Evolutionary conservation across 2,888 invertebrate species (phyloP).

Genomic region (Mycalesis mineus): DNA sequence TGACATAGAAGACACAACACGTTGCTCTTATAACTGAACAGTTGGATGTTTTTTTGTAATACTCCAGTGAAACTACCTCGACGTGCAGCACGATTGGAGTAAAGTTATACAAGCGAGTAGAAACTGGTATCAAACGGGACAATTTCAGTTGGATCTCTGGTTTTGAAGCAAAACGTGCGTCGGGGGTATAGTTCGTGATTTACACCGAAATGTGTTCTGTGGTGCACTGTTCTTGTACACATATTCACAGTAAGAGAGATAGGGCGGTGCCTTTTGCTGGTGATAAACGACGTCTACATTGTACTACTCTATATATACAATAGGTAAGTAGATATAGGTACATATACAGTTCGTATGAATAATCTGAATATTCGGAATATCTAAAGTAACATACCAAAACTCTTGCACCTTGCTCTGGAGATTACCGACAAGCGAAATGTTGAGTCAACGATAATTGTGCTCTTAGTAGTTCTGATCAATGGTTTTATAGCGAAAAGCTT

Average conservation of each 20-base stretch:
- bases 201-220: constrained; percentile 3
- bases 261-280: neutral
- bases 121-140: neutral
- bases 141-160: neutral
- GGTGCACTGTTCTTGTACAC: constrained; percentile 7
- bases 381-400: too few species aligned
- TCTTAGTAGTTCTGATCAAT: too few species aligned
- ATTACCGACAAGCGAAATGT: too few species aligned
- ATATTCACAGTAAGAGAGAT: neutral
- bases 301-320: neutral
- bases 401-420: too few species aligned
- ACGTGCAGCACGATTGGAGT: neutral
- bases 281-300: neutral
- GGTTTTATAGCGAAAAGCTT: too few species aligned
- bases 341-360: too few species aligned
- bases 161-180: constrained; percentile 10
- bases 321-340: too few species aligned
- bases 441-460: too few species aligned
- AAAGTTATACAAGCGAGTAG: neutral
- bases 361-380: too few species aligned
- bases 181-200: constrained; percentile 6
- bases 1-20: too few species aligned
- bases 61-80: neutral
- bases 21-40: too few species aligned
- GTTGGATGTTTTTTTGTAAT: too few species aligned